A percentile compares a stretch with the other conserved stretches of the same genome.
Evolutionary conservation across 2,797 vertebrate species (phyloP).

Genomic region (Lepus oiostolus): DNA sequence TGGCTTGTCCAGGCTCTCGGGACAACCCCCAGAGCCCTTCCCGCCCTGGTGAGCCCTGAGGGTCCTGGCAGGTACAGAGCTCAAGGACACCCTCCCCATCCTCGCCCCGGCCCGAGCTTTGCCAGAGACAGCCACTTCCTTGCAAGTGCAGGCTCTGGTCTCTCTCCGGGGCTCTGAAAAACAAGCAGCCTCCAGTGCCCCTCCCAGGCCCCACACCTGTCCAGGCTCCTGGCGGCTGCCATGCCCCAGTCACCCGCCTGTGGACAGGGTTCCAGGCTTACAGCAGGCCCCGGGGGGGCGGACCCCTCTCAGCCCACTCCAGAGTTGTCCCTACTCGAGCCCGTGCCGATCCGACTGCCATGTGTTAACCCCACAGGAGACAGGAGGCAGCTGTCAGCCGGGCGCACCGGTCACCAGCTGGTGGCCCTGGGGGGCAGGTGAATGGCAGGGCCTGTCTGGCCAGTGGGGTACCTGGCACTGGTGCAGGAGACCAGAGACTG

Average conservation of each 20-base stretch:
- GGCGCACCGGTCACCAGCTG: constrained; percentile 77
- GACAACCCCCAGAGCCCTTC: not conserved
- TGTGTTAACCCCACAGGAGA: constrained; percentile 77
- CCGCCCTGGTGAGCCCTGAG: not conserved
- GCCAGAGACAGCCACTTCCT: not conserved
- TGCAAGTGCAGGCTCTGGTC: not conserved
- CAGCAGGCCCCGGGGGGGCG: not conserved
- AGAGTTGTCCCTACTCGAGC: constrained; percentile 29
- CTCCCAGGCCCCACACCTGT: not conserved
- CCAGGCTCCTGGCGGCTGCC: not conserved
- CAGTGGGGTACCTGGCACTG: constrained; percentile 73
- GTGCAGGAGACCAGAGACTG: constrained; percentile 51
- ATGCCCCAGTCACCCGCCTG: not conserved
- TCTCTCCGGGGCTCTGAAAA: not conserved
- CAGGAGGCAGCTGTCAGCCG: constrained; percentile 76
- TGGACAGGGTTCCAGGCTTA: not conserved
- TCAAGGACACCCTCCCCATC: constrained; percentile 6
- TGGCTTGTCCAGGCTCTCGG: not conserved
- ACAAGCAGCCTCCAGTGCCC: not conserved
- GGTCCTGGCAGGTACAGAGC: not conserved
- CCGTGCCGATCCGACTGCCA: constrained; percentile 66
- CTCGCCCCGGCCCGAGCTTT: not conserved
- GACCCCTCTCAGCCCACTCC: not conserved
- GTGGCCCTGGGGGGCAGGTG: constrained; percentile 67
- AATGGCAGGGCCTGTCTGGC: constrained; percentile 70